Percentiles rank a stretch among this genome's conserved stretches.
phyloP scores from a whole-genome alignment of 2,888 invertebrate species.

The Cataglyphis albicans region DNA sequence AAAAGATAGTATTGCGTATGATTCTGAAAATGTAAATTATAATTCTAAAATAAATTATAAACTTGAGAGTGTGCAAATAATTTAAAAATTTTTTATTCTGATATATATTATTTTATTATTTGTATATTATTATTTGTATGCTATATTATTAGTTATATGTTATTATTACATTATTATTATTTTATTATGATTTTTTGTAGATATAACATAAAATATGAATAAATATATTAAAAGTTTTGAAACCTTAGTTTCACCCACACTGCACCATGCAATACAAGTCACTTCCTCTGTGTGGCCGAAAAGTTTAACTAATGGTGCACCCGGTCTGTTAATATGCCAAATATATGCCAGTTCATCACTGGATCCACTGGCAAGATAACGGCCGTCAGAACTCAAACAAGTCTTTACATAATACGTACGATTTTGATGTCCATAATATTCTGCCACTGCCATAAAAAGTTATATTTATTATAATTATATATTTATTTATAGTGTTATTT shows the following conservation, averaged over 20 bases:
- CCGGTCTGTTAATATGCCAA: slow-evolving; percentile 90
- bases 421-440: slow-evolving; percentile 90
- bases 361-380: slow-evolving; percentile 95
- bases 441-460: slow-evolving; percentile 81
- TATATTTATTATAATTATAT: background rate
- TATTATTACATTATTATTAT: background rate
- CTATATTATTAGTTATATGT: background rate
- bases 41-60: background rate
- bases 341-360: slow-evolving; percentile 95
- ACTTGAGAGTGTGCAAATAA: background rate
- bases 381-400: slow-evolving; percentile 92
- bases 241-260: slow-evolving; percentile 87
- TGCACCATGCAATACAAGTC: slow-evolving; percentile 94
- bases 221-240: slow-evolving; percentile 38
- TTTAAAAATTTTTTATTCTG: background rate
- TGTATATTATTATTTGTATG: background rate
- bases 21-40: slow-evolving; percentile 6
- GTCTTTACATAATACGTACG: slow-evolving; percentile 95
- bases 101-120: background rate
- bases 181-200: background rate
- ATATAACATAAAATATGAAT: slow-evolving; percentile 1
- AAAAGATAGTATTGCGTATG: background rate
- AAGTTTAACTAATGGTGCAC: slow-evolving; percentile 90
- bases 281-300: slow-evolving; percentile 94
- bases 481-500: background rate